Conservation (phyloP, 2,113 vertebrate species). For the Pollachius pollachius region DNA sequence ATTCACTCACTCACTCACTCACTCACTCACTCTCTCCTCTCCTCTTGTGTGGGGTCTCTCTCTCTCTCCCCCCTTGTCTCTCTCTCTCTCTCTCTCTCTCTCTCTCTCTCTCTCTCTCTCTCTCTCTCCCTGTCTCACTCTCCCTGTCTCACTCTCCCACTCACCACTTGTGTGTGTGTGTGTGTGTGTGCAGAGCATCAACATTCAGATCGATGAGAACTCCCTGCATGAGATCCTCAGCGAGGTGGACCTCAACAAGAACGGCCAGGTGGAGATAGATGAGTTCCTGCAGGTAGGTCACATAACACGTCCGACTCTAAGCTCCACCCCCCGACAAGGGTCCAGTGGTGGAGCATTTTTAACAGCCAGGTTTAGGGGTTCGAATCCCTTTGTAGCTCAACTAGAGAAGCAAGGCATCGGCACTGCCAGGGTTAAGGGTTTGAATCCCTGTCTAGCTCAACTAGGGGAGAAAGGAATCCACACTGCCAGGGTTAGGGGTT, state of each 20-base stretch:
- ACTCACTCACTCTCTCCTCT: neutral
- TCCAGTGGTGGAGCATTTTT: too few species aligned
- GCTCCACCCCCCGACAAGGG: neutral
- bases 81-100: too few species aligned
- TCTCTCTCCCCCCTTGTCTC: neutral
- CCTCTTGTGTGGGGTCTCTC: too few species aligned
- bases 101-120: constrained; percentile 9
- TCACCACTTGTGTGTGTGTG: too few species aligned
- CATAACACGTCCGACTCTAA: neutral
- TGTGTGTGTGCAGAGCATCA: constrained; percentile 78
- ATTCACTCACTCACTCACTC: neutral
- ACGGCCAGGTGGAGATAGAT: constrained; percentile 93
- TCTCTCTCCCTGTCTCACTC: neutral
- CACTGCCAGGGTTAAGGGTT: too few species aligned
- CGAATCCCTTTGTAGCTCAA: too few species aligned
- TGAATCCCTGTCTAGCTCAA: too few species aligned
- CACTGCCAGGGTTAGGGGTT: too few species aligned
- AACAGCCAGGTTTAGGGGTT: too few species aligned
- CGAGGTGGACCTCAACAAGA: constrained; percentile 97
- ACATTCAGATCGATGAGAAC: constrained; percentile 86
- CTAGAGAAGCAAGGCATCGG: too few species aligned
- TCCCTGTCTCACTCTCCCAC: too few species aligned
- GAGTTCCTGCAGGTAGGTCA: constrained; percentile 88
- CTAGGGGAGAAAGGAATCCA: too few species aligned
- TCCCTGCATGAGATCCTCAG: constrained; percentile 92